A percentile compares a stretch with the other conserved stretches of the same genome.
These are phyloP conservation scores for Carassius auratus DNA, from an alignment of 2,113 vertebrate genomes.

Conservation along the genomic window DNA sequence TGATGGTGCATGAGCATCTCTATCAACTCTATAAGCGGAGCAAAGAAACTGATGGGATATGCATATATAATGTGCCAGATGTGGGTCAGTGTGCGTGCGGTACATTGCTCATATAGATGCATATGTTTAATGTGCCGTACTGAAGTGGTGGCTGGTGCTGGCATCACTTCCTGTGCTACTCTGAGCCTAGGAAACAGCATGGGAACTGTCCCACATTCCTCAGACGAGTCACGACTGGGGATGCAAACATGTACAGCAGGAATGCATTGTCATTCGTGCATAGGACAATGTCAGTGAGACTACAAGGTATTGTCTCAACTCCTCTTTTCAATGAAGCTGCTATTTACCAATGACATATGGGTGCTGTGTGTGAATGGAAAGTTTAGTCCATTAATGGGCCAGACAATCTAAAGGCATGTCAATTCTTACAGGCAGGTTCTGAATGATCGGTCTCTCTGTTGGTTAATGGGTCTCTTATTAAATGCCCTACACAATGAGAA, in stretches of 20 bases:
- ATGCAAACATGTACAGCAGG: not conserved
- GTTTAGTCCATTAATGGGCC: conserved; percentile 43
- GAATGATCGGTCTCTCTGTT: not conserved
- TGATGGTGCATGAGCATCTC: too few relatives aligned
- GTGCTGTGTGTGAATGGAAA: conserved; percentile 38
- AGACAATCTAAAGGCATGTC: not conserved
- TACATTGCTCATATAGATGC: not conserved
- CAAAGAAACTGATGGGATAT: conserved; percentile 4
- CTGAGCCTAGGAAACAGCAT: conserved; percentile 41
- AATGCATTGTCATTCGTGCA: conserved; percentile 22
- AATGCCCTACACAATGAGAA: not conserved
- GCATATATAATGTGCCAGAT: conserved; percentile 21
- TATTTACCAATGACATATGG: not conserved
- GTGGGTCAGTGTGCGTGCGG: conserved; percentile 4
- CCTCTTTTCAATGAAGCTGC: conserved; percentile 6
- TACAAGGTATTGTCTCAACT: conserved; percentile 19
- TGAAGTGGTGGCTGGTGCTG: not conserved
- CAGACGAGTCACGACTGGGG: conserved; percentile 22
- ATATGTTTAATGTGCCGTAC: conserved; percentile 26
- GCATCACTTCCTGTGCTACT: conserved; percentile 12
- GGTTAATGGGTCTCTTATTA: not conserved
- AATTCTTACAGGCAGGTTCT: conserved; percentile 4
- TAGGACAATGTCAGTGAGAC: not conserved
- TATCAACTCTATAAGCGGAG: not conserved
- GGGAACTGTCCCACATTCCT: conserved; percentile 63